Evolutionary conservation across 1,140 invertebrate species (phyloP), one percentile per base, ranked within the genome.

Genomic region (Notospermus geniculatus): DNA sequence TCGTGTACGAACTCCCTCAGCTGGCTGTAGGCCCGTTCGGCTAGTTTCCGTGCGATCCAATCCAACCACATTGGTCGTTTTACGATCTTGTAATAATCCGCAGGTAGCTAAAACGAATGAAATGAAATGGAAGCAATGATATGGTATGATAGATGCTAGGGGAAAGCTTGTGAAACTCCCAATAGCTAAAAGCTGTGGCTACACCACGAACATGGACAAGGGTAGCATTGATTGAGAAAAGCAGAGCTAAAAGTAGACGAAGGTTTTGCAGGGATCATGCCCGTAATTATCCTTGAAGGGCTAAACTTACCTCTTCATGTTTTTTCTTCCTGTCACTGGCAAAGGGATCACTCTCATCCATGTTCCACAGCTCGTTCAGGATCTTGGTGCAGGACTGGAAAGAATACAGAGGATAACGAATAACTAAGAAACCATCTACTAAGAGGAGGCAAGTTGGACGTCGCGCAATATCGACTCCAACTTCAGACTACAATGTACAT

Each of bases 341-440:
- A n/a, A 50, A 50, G 25, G n/a, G 19, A 9, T 19, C n/a, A n/a
- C 46, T 50, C 25, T 50, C 46, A 23, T n/a, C n/a, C 46, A 50
- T 23, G 25, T 50, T 50, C 46, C 46, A 50, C 46, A 50, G n/a
- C 9, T 50, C 46, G 46, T 50, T 27, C 46, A 50, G n/a, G n/a
- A 50, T 50, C n/a, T 50, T 50, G 19, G 25, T 50, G n/a, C 46
- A 50, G 4, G n/a, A 9, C 46, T 50, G 46, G 5, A 50, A n/a
- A 50, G 25, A n/a, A 50, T 11, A 43, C 39, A 43, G 39, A 43
- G 19, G 19, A 43, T 43, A 43, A 13, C 11, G 39, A 43, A 43
- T 13, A 11, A 43, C 39, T 13, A 19, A 43, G 11, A 43, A 43
- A 43, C 11, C 19, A 50, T 50, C n/a, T 5, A 50, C 5, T 9